Base-by-base conservation (phyloP, 2,797 vertebrate species). In the Coracias cyanogaster region DNA sequence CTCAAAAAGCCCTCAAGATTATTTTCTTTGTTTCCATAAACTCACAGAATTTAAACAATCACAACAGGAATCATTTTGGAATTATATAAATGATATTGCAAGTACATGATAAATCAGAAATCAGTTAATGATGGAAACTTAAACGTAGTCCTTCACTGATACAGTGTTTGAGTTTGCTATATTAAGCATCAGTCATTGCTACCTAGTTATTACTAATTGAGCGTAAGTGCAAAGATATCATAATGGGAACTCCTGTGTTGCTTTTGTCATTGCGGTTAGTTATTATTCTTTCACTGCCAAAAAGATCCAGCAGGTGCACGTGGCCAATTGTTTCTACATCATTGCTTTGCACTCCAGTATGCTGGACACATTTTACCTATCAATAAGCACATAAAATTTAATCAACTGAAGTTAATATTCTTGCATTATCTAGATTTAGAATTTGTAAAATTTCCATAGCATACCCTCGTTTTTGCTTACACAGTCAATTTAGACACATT, bases 381-480 rank as follows among this genome's bases (percentile, higher is more conserved):
- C 92, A 90, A 87, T 80, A 87, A 89, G 14, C 65, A 86, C 9
- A 74, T 85, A 92, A 81, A 80, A 83, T 55, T 29, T 76, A 73
- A 89, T 86, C 72, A 85, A 26, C 33, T 78, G 25, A 55, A 71
- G 48, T 61, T 82, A 82, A 87, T 71, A 92, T 4, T 54, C 12
- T 35, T 24, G 17, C 31, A 46, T 81, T 78, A 74, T 6, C 24
- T 66, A 74, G 55, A 83, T 31, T 54, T 54, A 48, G 43, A 87
- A 65, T 89, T 49, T 46, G 2, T 80, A 64, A 57, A 25, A 57
- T 86, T 85, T 84, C 67, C 45, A 37, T 14, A 65, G 24, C 10
- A 25, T 37, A 61, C 9, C 18, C 19, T 86, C 20, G 25, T 74
- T 93, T 89, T 93, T 71, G 43, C 52, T 61, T 92, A 46, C 0